Evolutionary conservation across 2,888 invertebrate species (phyloP), one percentile per base, ranked within the genome.

Genomic region (Neria commutata): DNA sequence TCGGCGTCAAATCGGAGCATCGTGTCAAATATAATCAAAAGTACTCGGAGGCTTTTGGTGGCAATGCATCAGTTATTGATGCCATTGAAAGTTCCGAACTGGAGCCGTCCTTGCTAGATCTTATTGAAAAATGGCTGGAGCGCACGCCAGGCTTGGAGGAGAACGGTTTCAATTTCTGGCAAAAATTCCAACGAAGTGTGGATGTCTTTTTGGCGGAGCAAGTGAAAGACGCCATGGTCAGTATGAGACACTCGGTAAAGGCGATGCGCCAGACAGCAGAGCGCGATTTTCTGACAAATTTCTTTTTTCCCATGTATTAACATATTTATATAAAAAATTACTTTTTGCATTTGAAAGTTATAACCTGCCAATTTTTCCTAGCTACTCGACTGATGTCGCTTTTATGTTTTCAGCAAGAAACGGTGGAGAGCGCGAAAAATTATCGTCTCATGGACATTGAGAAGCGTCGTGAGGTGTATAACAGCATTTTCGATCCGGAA

Each of bases 11-110:
- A 56, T 87, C 91, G 79, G 94, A 95, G 55, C 87, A 93, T 66
- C 88, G 98, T 1, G 94, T 96, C 1, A 91, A 93, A 75, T 98
- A 97, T 83, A 97, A 96, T 80, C 94, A 95, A 78, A 91, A 91
- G 72, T 98, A 98, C 82, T 87, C 89, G 60, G 87, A 88, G 16
- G 95, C 93, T 1, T 97, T 96, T 70, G 91, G 91, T 5, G 86
- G 88, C 40, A 91, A 94, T 70, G 84, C 86, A 1, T 84, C 85
- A 21, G 88, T 87, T 0, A 83, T 85, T 76, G 83, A 83, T 1
- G 78, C 84, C 2, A 78, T 87, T 60, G 84, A 83, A 51, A 87
- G 89, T 24, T 95, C 95, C 0, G 92, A 95, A 80, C 84, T 84
- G 5, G 92, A 95, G 67, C 94, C 94, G 1, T 94, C 96, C 0